phyloP scores from a whole-genome alignment of 2,113 vertebrate genomes.

The Callaeas wilsoni region DNA sequence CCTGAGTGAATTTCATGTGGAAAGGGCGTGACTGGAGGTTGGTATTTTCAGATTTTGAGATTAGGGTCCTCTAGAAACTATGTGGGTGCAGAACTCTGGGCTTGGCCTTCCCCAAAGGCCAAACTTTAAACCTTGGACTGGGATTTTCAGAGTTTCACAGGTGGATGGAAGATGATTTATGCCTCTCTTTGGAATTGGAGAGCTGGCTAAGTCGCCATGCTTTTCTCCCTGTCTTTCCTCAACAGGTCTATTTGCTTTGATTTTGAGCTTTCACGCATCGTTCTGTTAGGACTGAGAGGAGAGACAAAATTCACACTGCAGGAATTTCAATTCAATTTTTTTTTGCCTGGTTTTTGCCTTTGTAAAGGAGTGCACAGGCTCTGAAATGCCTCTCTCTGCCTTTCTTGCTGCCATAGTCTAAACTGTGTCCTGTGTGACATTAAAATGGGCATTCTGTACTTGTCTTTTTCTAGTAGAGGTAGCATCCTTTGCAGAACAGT shows the following conservation, averaged over 20 bases:
- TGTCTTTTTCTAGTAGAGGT: background rate
- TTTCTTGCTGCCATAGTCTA: background rate
- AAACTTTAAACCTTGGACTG: background rate
- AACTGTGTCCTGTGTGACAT: background rate
- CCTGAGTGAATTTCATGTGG: background rate
- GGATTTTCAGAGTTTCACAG: background rate
- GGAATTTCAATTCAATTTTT: background rate
- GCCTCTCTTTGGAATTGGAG: background rate
- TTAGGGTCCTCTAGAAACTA: background rate
- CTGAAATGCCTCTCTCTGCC: background rate
- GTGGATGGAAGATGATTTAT: background rate
- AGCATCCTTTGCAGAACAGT: background rate
- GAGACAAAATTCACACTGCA: background rate
- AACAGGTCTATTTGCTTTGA: background rate
- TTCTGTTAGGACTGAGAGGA: background rate
- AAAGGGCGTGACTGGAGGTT: background rate
- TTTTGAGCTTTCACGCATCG: background rate
- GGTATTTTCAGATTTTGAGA: background rate
- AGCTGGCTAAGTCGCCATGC: accelerated
- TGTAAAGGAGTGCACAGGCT: background rate
- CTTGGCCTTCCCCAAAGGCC: background rate
- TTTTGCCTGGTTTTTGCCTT: background rate
- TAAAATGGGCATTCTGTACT: background rate
- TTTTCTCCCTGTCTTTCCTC: background rate
- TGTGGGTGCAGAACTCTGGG: background rate